A percentile compares a stretch with the other conserved stretches of the same genome.
phyloP scores from a whole-genome alignment of 2,113 vertebrate genomes.

The Cheilinus undulatus region DNA sequence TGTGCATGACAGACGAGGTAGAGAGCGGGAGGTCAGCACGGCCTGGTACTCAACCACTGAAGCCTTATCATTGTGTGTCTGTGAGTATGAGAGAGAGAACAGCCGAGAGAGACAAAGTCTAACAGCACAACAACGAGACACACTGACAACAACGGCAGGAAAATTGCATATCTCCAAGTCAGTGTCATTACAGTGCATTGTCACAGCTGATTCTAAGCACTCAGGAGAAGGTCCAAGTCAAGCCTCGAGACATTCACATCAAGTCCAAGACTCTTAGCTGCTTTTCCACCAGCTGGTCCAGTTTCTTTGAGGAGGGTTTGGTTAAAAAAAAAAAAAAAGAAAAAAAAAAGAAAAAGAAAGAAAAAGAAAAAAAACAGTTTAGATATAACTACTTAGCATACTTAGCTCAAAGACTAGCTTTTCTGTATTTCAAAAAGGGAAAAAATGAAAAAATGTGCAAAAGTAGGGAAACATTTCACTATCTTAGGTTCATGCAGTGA shows the following conservation, averaged over 20 bases:
- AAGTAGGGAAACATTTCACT: no score
- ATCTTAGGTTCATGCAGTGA: no score
- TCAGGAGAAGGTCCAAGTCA: constrained; percentile 11
- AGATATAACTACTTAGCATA: no score
- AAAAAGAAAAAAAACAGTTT: no score
- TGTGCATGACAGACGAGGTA: constrained; percentile 40
- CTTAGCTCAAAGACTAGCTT: no score
- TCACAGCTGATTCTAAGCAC: constrained; percentile 16
- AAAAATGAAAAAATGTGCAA: no score
- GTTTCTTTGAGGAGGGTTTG: no score
- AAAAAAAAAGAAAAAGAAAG: no score
- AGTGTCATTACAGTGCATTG: constrained; percentile 1
- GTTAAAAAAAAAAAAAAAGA: no score
- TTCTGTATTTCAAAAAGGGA: no score
- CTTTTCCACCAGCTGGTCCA: no score
- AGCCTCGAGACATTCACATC: constrained; percentile 16
- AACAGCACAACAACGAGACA: constrained; percentile 22
- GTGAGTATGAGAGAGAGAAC: background rate
- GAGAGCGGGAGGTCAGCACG: constrained; percentile 61
- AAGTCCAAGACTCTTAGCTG: background rate
- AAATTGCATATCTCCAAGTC: constrained; percentile 10
- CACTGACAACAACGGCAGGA: constrained; percentile 23
- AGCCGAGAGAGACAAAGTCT: constrained; percentile 30
- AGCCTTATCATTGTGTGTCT: constrained; percentile 36
- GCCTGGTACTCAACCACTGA: constrained; percentile 68